Percentiles rank a stretch among this genome's conserved stretches.
Conservation (phyloP, 2,888 invertebrate species). For the Tridacna gigas region DNA sequence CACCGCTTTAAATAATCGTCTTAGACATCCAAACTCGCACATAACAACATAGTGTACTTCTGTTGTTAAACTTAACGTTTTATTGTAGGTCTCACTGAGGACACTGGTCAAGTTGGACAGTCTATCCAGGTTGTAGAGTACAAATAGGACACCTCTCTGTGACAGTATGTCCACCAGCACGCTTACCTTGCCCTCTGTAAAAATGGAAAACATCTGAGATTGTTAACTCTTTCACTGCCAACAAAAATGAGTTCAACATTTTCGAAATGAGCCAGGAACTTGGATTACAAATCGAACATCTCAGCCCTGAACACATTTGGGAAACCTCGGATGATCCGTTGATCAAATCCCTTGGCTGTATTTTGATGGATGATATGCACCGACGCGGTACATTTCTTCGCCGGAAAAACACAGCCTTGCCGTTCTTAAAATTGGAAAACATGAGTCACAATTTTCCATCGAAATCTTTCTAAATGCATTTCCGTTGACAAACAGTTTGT, state of each 20-base stretch:
- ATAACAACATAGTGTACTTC: constrained; percentile 45
- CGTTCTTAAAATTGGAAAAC: too few species aligned
- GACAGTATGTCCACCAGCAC: constrained; percentile 36
- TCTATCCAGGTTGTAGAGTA: constrained; percentile 28
- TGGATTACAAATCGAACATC: not conserved
- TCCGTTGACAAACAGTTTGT: too few species aligned
- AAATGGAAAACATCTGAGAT: not conserved
- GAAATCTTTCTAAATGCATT: too few species aligned
- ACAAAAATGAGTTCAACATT: too few species aligned
- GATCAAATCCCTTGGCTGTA: too few species aligned
- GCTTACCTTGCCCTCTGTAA: constrained; percentile 33
- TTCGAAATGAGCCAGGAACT: not conserved
- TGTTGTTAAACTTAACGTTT: constrained; percentile 12
- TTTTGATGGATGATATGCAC: too few species aligned
- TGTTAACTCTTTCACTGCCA: too few species aligned
- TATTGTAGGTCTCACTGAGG: constrained; percentile 17
- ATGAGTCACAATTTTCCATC: too few species aligned
- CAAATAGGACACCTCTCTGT: not conserved
- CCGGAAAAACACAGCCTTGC: too few species aligned
- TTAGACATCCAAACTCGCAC: constrained; percentile 41
- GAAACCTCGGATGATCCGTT: too few species aligned
- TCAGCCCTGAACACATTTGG: not conserved
- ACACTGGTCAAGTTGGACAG: constrained; percentile 1
- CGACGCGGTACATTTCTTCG: too few species aligned
- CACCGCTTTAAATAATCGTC: constrained; percentile 36